Conservation (phyloP, 2,113 vertebrate genomes). For the Scalopus aquaticus region DNA sequence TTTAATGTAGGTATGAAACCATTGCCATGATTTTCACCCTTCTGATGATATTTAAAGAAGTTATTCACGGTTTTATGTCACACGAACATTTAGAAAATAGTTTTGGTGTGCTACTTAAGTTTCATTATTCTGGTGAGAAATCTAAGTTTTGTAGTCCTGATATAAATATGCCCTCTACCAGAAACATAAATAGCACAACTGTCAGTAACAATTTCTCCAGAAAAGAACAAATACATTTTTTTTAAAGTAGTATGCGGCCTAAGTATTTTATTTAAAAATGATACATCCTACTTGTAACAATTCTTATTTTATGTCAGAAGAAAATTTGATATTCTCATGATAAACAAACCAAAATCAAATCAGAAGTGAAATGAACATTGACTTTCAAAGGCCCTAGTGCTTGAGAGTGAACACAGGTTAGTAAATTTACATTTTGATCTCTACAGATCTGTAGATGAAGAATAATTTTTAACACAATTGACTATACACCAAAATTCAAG, state of each 20-base stretch:
- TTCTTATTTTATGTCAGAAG: conserved; percentile 54
- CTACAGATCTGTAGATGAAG: conserved; percentile 29
- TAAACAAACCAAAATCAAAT: conserved; percentile 45
- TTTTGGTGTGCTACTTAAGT: conserved; percentile 53
- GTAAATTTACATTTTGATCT: conserved; percentile 9
- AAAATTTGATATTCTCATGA: conserved; percentile 53
- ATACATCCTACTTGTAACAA: conserved; percentile 28
- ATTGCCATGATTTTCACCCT: conserved; percentile 17
- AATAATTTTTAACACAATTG: conserved; percentile 39
- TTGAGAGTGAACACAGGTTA: conserved; percentile 17
- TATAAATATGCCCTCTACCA: conserved; percentile 10
- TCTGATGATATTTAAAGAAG: conserved; percentile 30
- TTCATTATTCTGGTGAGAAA: conserved; percentile 66
- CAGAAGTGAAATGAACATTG: conserved; percentile 20
- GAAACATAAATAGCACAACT: conserved; percentile 16
- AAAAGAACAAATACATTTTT: conserved; percentile 11
- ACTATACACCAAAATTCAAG: conserved; percentile 13
- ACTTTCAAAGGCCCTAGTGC: conserved; percentile 23
- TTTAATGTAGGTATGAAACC: conserved; percentile 46
- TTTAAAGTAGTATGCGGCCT: conserved; percentile 55
- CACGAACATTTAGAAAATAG: conserved; percentile 48
- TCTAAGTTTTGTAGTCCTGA: conserved; percentile 20
- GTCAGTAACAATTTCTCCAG: conserved; percentile 26
- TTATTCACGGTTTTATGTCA: conserved; percentile 57
- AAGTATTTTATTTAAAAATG: conserved; percentile 36